Evolutionary conservation across 2,113 vertebrate genomes (phyloP).

Genomic region (Ictalurus punctatus): DNA sequence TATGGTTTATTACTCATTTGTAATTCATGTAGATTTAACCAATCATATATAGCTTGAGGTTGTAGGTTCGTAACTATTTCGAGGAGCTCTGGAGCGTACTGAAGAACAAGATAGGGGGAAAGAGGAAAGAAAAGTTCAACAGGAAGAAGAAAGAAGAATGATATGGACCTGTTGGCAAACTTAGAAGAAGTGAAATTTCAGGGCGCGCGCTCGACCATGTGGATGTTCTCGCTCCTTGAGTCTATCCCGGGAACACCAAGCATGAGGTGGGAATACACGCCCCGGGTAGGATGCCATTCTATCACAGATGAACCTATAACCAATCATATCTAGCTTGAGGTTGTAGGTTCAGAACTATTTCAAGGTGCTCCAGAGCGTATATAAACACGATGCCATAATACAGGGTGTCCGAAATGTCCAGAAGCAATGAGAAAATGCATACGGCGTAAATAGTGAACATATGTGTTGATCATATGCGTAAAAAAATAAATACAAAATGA

Average conservation of each 20-base stretch:
- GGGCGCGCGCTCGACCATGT: slow-evolving; percentile 80
- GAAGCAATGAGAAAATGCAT: not conserved
- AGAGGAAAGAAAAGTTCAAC: slow-evolving; percentile 49
- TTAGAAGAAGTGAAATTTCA: slow-evolving; percentile 81
- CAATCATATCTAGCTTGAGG: too few species aligned
- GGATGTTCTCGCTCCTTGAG: slow-evolving; percentile 67
- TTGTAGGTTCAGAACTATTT: too few species aligned
- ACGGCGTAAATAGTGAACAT: not conserved
- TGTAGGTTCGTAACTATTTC: not conserved
- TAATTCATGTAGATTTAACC: not conserved
- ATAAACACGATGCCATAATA: not conserved
- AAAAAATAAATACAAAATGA: not conserved
- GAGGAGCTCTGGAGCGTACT: not conserved
- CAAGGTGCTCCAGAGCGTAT: too few species aligned
- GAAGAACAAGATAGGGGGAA: not conserved
- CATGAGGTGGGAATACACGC: too few species aligned
- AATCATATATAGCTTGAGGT: not conserved
- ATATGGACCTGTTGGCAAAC: slow-evolving; percentile 79
- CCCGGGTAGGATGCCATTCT: not conserved
- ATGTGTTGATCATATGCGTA: not conserved
- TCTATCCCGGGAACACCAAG: not conserved
- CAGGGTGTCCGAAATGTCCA: too few species aligned
- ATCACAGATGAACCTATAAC: too few species aligned
- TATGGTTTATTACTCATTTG: not conserved
- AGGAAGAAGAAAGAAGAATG: slow-evolving; percentile 58